phyloP scores from a whole-genome alignment of 92 coral and sea anemone genomes.

The Umimayanthus chanpuru region DNA sequence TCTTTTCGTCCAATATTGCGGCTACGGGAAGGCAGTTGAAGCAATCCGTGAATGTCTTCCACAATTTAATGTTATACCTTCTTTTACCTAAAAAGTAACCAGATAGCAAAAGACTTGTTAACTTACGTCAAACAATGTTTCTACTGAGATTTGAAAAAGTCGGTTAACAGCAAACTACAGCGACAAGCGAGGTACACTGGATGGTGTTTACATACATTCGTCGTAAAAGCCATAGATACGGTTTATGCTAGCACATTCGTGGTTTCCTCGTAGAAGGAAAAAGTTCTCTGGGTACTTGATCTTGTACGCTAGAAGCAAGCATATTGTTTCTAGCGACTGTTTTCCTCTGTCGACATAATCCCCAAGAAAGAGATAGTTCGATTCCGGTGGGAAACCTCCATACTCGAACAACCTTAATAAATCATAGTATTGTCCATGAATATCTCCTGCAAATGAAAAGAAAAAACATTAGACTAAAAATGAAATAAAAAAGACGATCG shows the following conservation, averaged over 20 bases:
- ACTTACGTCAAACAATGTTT: not conserved
- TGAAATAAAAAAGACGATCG: conserved; percentile 23
- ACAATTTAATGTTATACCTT: conserved; percentile 92
- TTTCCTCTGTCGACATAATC: conserved; percentile 99
- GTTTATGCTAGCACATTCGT: conserved; percentile 99
- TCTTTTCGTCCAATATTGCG: conserved; percentile 96
- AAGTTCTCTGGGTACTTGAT: conserved; percentile 98
- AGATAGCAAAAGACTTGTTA: not conserved
- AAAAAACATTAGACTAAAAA: conserved; percentile 29
- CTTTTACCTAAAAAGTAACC: conserved; percentile 81
- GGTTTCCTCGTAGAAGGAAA: conserved; percentile 96
- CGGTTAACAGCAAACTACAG: conserved; percentile 19
- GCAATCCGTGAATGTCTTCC: conserved; percentile 99
- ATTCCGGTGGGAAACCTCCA: conserved; percentile 99
- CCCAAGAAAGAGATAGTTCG: conserved; percentile 97
- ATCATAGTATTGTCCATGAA: conserved; percentile 98
- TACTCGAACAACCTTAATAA: conserved; percentile 93
- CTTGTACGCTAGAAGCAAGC: conserved; percentile 96
- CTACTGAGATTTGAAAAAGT: conserved; percentile 3
- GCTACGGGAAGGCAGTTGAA: conserved; percentile 98
- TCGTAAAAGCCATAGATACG: conserved; percentile 99
- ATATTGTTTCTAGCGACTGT: conserved; percentile 97
- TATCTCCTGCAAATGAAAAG: conserved; percentile 87
- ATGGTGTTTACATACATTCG: conserved; percentile 83
- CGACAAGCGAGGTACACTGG: not conserved